Evolutionary conservation across 30 jellyfish, hydroid and myxozoan genomes (phyloP).

Genomic region (Chironex yamaguchii): DNA sequence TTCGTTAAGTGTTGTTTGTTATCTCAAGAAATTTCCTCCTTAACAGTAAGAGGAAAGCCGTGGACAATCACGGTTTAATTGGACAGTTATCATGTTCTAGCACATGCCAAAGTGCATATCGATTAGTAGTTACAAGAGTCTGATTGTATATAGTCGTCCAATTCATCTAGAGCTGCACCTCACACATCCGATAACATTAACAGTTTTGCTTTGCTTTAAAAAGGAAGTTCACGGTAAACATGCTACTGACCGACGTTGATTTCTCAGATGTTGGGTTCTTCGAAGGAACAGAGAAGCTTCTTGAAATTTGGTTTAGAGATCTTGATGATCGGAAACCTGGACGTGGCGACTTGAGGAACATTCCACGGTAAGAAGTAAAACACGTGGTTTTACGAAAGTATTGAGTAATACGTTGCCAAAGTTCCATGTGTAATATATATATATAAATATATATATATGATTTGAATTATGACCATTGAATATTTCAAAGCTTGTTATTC

Average conservation of each 20-base stretch:
- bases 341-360: conserved; percentile 64
- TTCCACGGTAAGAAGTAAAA: conserved; percentile 70
- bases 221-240: not conserved
- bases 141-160: not conserved
- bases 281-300: conserved; percentile 95
- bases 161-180: too few relatives aligned
- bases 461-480: too few relatives aligned
- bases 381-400: not conserved
- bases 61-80: conserved; percentile 40
- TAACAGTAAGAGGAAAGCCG: conserved; percentile 73
- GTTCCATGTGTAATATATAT: too few relatives aligned
- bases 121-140: conserved; percentile 5
- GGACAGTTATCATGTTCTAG: conserved; percentile 79
- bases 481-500: too few relatives aligned
- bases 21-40: conserved; percentile 89
- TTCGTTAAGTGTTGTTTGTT: conserved; percentile 41
- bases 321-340: not conserved
- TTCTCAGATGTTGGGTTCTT: conserved; percentile 73
- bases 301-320: conserved; percentile 82
- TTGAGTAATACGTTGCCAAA: not conserved
- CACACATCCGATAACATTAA: not conserved
- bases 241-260: conserved; percentile 55
- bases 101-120: conserved; percentile 48
- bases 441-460: too few relatives aligned
- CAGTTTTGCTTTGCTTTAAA: not conserved